Percentiles rank a stretch among this genome's conserved stretches.
These are phyloP conservation scores for Antigone vipio DNA, from an alignment of 2,113 vertebrate genomes.

Conservation along the genomic window DNA sequence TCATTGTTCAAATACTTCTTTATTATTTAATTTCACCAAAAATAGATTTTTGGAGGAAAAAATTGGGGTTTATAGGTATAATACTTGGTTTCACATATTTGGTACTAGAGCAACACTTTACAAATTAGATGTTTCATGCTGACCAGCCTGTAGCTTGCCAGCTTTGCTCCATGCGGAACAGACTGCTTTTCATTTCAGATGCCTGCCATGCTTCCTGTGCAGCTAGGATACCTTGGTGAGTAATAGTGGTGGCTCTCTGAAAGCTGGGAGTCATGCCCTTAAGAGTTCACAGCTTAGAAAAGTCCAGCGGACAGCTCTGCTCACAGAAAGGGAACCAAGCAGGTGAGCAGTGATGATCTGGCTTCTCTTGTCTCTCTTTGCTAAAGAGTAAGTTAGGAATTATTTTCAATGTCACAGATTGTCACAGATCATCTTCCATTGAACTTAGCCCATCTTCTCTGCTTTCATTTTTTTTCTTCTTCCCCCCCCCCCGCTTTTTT, in stretches of 20 bases:
- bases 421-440: neutral
- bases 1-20: neutral
- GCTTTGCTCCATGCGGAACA: neutral
- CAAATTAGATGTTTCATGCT: neutral
- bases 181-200: neutral
- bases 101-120: neutral
- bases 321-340: neutral
- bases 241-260: neutral
- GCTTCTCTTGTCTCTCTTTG: neutral
- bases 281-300: neutral
- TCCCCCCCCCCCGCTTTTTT: neutral
- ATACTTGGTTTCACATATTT: neutral
- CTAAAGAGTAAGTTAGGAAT: neutral
- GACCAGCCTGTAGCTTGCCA: neutral
- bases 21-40: neutral
- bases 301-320: neutral
- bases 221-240: neutral
- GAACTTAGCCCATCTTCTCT: neutral
- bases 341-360: neutral
- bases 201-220: neutral
- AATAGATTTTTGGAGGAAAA: neutral
- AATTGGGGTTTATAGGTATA: neutral
- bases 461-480: neutral
- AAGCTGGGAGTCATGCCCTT: fast-evolving
- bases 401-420: neutral